Conservation (phyloP, 2,888 invertebrate genomes). For the Gasteruption jaculator region DNA sequence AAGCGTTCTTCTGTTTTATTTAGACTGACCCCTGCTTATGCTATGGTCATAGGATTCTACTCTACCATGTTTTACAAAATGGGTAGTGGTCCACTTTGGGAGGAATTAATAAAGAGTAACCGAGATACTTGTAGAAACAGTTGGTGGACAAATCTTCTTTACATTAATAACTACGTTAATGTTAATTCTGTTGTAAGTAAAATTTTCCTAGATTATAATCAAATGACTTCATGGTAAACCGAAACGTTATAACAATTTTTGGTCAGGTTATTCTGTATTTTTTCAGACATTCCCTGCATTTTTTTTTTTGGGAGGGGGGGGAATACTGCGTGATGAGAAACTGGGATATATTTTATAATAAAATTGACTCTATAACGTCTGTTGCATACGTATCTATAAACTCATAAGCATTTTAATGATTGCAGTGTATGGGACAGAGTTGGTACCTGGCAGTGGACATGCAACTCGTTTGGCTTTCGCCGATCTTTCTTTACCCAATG, state of each 20-base stretch:
- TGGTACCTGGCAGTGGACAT: conserved; percentile 54
- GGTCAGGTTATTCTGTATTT: too few relatives aligned
- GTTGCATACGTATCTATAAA: too few relatives aligned
- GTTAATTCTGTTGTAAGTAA: too few relatives aligned
- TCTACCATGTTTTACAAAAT: conserved; percentile 67
- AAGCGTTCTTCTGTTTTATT: conserved; percentile 35
- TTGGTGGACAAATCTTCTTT: conserved; percentile 51
- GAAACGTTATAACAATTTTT: too few relatives aligned
- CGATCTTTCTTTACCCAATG: conserved; percentile 42
- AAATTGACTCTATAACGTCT: too few relatives aligned
- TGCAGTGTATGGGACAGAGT: conserved; percentile 57
- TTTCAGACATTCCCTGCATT: too few relatives aligned
- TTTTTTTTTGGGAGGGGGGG: too few relatives aligned
- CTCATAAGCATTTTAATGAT: too few relatives aligned
- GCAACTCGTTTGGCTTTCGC: conserved; percentile 43
- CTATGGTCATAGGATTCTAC: conserved; percentile 68
- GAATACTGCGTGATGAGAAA: too few relatives aligned
- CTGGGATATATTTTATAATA: too few relatives aligned
- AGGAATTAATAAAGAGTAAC: conserved; percentile 54
- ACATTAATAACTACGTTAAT: conserved; percentile 48
- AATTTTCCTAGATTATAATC: too few relatives aligned
- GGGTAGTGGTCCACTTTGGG: conserved; percentile 73
- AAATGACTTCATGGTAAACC: too few relatives aligned
- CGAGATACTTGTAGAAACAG: conserved; percentile 40
- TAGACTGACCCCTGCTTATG: conserved; percentile 72